Base-by-base conservation (phyloP, 2,113 vertebrate species). In the Haplochromis burtoni region DNA sequence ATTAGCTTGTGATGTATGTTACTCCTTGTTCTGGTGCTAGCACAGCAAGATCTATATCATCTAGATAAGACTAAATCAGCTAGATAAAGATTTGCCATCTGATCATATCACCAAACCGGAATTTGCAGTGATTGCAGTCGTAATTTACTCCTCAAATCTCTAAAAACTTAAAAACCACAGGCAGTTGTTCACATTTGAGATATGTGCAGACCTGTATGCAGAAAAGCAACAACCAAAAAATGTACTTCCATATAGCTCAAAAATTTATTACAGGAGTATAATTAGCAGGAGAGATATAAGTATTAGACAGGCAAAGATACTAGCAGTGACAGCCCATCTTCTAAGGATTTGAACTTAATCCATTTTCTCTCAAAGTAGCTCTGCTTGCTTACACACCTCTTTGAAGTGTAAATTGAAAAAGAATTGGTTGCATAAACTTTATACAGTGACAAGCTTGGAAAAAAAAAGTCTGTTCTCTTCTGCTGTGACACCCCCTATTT, bases 291-390 rank as follows among this genome's bases (percentile, higher is more conserved):
- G 87, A 80, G 86, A 88, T 88, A 92, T 92, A 93, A 91, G 78
- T 71, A 89, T 91, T 87, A 94, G 81, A 88, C 54, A 19, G 84
- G 82, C 71, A 61, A 80, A 91, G 80, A 84, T 80, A 81, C 51
- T 9, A 49, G 89, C 89, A 92, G 91, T 87, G 59, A 84, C 79
- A 93, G 91, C 93, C 71, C 79, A 86, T 92, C 90, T 94, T 94
- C 90, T 12, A 82, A 88, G 92, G 94, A 94, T 94, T 95, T 95
- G 85, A 89, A 94, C 89, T 87, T 96, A 95, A 96, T 95, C 95
- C 87, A 82, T 89, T 92, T 93, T 92, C 85, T 91, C 91, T 91
- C 83, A 85, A 91, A 93, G 88, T 89, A 90, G 78, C 90, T 83
- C 78, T 88, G 61, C 38, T 78, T 81, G 66, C 88, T 88, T 54